phyloP scores from a whole-genome alignment of 2,797 vertebrate genomes.

The Anas bahamensis region DNA sequence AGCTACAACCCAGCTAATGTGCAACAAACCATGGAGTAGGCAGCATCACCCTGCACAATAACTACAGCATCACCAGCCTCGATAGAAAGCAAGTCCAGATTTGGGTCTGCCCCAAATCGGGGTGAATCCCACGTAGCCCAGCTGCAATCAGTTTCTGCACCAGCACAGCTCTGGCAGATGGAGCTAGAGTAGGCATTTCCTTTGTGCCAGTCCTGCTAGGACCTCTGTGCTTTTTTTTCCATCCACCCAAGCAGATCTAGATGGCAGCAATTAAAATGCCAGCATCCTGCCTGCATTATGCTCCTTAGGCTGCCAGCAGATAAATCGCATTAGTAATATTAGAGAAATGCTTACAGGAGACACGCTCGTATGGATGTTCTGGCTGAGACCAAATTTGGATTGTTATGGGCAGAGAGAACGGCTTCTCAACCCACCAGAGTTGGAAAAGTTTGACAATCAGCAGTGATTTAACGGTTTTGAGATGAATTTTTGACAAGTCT shows the following conservation, averaged over 20 bases:
- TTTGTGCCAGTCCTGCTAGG: neutral
- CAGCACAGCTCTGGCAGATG: neutral
- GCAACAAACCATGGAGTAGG: neutral
- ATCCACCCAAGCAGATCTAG: neutral
- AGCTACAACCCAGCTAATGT: neutral
- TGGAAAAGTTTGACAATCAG: neutral
- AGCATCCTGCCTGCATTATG: neutral
- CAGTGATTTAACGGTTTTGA: neutral
- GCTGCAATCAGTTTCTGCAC: neutral
- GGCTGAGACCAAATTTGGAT: neutral
- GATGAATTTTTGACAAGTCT: neutral
- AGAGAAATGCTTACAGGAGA: neutral
- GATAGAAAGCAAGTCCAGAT: neutral
- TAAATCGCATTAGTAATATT: rapidly evolving
- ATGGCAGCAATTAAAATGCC: neutral
- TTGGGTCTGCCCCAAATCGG: neutral
- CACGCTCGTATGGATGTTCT: neutral
- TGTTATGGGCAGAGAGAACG: neutral
- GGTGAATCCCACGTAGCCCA: neutral
- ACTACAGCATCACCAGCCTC: neutral
- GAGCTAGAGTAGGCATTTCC: neutral
- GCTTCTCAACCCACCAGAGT: neutral
- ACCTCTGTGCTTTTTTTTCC: neutral
- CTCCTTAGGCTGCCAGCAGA: neutral
- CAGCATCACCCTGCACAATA: neutral